Evolutionary conservation across 2,888 invertebrate species (phyloP).

Genomic region (Terebella lapidaria): DNA sequence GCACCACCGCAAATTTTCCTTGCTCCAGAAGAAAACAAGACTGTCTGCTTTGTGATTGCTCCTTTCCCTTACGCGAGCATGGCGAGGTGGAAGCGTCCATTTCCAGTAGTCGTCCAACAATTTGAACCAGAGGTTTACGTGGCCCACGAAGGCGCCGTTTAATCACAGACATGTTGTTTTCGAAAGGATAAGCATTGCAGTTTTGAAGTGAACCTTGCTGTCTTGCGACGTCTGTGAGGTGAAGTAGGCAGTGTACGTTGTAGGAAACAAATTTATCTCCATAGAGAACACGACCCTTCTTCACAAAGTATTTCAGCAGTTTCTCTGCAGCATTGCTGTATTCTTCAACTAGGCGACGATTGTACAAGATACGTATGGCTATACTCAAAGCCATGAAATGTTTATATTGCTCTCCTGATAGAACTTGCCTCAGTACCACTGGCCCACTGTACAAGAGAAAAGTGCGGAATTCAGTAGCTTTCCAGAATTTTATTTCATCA

Average conservation of each 20-base stretch:
- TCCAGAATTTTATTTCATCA: background rate
- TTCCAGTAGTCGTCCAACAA: background rate
- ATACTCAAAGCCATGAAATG: background rate
- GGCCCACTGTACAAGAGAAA: constrained; percentile 4
- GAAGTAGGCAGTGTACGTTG: constrained; percentile 1
- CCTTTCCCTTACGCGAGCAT: background rate
- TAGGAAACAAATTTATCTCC: background rate
- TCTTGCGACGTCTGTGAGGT: background rate
- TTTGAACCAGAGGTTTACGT: background rate
- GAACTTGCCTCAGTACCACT: background rate
- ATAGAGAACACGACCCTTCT: background rate
- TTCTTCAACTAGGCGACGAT: background rate
- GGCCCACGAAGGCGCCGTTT: background rate
- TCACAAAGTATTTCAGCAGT: background rate
- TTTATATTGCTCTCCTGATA: background rate
- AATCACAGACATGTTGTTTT: background rate
- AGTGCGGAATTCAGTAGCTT: constrained; percentile 4
- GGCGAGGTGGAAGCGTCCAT: background rate
- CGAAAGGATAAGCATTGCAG: background rate
- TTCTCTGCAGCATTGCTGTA: background rate
- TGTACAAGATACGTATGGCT: background rate
- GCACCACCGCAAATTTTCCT: background rate
- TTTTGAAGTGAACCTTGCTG: background rate
- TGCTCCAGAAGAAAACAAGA: background rate
- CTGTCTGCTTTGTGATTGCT: background rate